These are phyloP conservation scores for Stichodactyla helianthus DNA, from an alignment of 64 coral and sea anemone genomes.

Conservation along the genomic window DNA sequence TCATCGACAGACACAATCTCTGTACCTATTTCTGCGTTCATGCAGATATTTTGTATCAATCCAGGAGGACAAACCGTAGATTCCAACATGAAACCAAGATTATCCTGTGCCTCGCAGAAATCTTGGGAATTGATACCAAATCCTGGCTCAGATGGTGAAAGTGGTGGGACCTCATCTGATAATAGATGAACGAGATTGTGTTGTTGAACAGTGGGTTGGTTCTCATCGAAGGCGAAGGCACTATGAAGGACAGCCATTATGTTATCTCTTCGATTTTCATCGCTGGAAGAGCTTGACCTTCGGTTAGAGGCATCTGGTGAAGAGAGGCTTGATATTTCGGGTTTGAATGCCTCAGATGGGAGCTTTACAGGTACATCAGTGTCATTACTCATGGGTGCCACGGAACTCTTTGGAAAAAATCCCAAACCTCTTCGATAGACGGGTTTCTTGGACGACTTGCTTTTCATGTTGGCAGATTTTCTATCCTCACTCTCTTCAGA, in stretches of 20 bases:
- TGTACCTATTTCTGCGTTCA: constrained; percentile 34
- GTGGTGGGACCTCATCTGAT: not conserved
- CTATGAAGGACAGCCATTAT: not conserved
- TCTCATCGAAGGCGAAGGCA: not conserved
- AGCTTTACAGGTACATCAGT: not conserved
- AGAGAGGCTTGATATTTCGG: not conserved
- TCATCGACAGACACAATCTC: constrained; percentile 9
- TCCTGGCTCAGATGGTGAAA: constrained; percentile 26
- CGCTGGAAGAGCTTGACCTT: constrained; percentile 17
- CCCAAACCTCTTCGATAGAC: constrained; percentile 11
- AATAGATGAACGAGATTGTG: not conserved
- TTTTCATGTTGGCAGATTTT: not conserved
- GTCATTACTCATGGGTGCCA: constrained; percentile 4
- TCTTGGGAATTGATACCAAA: not conserved
- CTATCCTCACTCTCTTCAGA: not conserved
- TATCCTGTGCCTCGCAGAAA: not conserved
- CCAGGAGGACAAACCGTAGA: not conserved
- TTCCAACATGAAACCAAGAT: not conserved
- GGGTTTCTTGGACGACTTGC: not conserved
- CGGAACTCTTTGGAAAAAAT: not conserved
- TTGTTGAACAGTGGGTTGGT: not conserved
- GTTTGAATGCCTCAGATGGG: not conserved
- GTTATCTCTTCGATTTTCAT: not conserved
- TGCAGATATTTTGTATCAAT: constrained; percentile 34
- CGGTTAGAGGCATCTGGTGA: not conserved